A percentile compares a stretch with the other conserved stretches of the same genome.
Conservation (phyloP, 2,797 vertebrate species). For the Siniperca undulata region DNA sequence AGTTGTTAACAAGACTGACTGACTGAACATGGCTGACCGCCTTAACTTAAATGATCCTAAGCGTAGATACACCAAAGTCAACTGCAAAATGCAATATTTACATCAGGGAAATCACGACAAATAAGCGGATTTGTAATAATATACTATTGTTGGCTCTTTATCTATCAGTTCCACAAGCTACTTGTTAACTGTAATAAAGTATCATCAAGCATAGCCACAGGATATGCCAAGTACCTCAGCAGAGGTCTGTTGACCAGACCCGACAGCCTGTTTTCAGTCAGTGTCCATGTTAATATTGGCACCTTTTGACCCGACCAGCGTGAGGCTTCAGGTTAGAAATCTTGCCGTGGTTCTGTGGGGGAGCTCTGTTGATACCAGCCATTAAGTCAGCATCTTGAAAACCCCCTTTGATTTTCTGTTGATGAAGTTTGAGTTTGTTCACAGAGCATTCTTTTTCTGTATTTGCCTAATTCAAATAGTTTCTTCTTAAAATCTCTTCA, state of each 20-base stretch:
- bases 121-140: too few relatives aligned
- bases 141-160: not conserved
- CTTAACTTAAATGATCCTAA: not conserved
- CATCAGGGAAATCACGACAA: too few relatives aligned
- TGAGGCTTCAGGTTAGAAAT: slow-evolving; percentile 2
- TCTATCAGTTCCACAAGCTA: too few relatives aligned
- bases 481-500: slow-evolving; percentile 31
- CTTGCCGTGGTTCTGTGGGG: not conserved
- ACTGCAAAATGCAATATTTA: not conserved
- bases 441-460: not conserved
- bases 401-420: slow-evolving; percentile 1
- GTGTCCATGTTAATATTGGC: not conserved
- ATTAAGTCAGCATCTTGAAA: not conserved
- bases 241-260: not conserved
- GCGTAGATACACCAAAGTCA: too few relatives aligned
- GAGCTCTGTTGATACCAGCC: not conserved
- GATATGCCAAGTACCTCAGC: not conserved
- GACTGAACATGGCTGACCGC: not conserved
- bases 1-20: not conserved
- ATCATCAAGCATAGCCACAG: too few relatives aligned
- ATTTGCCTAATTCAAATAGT: not conserved
- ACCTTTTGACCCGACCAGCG: not conserved
- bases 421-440: not conserved
- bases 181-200: not conserved
- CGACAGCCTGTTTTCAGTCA: not conserved